A percentile compares a stretch with the other conserved stretches of the same genome.
Conservation (phyloP, 2,888 invertebrate genomes). For the Acanthosepion pharaonis region DNA sequence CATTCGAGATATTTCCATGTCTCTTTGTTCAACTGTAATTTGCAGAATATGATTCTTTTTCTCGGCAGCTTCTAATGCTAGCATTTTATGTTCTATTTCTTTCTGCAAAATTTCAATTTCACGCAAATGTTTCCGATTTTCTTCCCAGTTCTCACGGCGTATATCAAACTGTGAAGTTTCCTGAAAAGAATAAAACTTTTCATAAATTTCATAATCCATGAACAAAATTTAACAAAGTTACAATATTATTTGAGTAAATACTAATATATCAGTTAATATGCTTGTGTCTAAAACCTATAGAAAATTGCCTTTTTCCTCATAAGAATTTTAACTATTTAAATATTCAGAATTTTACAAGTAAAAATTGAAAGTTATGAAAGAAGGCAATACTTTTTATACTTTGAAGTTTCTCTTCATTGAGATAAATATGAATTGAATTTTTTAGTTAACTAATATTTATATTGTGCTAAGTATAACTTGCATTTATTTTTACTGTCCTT, state of each 20-base stretch:
- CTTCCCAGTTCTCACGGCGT: constrained; percentile 58
- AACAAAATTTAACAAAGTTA: not conserved
- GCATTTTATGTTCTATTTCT: constrained; percentile 55
- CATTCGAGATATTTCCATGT: constrained; percentile 61
- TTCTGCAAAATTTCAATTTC: constrained; percentile 59
- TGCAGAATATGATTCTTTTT: constrained; percentile 64
- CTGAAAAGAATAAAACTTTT: constrained; percentile 51
- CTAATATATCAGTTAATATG: too few species aligned
- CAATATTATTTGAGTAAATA: too few species aligned
- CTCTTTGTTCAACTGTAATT: constrained; percentile 61
- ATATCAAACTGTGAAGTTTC: constrained; percentile 59
- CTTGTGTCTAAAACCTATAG: too few species aligned
- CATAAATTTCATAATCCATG: not conserved
- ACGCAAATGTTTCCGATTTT: constrained; percentile 56
- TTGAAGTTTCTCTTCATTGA: too few species aligned
- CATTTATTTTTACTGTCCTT: too few species aligned
- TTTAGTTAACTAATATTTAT: too few species aligned
- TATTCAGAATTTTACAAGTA: too few species aligned
- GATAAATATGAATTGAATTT: too few species aligned
- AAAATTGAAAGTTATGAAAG: too few species aligned
- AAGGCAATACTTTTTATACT: too few species aligned
- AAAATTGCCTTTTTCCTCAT: not conserved
- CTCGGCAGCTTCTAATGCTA: constrained; percentile 58
- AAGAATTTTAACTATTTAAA: too few species aligned
- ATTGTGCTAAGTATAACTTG: too few species aligned